Percentiles rank a stretch among this genome's conserved stretches.
Conservation (phyloP, 2,113 vertebrate species). For the Leptobrachium leishanense region DNA sequence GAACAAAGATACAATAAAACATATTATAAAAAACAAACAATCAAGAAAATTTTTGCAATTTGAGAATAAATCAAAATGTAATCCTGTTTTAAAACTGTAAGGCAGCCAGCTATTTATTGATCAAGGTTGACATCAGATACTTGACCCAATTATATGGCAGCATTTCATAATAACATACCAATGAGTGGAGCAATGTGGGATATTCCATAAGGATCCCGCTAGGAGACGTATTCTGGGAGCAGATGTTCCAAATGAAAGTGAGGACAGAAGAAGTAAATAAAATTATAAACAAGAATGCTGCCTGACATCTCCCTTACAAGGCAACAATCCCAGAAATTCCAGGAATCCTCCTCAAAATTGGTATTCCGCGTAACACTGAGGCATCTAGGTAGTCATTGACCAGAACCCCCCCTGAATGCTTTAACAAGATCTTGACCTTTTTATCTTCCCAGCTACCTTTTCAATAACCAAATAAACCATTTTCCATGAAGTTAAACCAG, state of each 20-base stretch:
- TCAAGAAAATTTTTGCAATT: too few relatives aligned
- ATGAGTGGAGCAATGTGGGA: neutral
- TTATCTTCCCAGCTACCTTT: conserved; percentile 15
- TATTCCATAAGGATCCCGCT: neutral
- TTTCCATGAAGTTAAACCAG: conserved; percentile 21
- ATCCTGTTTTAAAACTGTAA: too few relatives aligned
- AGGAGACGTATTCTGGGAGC: neutral
- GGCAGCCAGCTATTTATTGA: too few relatives aligned
- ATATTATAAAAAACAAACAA: too few relatives aligned
- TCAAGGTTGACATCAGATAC: neutral
- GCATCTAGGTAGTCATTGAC: conserved; percentile 3
- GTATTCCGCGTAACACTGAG: neutral
- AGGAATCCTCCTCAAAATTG: neutral
- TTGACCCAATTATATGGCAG: neutral
- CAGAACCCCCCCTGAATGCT: conserved; percentile 8
- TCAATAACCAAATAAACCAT: conserved; percentile 9
- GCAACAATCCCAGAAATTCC: conserved; percentile 8
- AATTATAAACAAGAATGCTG: neutral
- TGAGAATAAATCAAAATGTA: too few relatives aligned
- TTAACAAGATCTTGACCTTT: neutral
- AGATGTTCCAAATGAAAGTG: conserved; percentile 12
- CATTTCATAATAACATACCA: neutral
- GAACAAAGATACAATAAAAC: too few relatives aligned
- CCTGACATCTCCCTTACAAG: conserved; percentile 1
- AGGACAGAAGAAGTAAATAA: conserved; percentile 8